Evolutionary conservation across 2,113 vertebrate species (phyloP), one percentile per base, ranked within the genome.

Genomic region (Hyla sarda): DNA sequence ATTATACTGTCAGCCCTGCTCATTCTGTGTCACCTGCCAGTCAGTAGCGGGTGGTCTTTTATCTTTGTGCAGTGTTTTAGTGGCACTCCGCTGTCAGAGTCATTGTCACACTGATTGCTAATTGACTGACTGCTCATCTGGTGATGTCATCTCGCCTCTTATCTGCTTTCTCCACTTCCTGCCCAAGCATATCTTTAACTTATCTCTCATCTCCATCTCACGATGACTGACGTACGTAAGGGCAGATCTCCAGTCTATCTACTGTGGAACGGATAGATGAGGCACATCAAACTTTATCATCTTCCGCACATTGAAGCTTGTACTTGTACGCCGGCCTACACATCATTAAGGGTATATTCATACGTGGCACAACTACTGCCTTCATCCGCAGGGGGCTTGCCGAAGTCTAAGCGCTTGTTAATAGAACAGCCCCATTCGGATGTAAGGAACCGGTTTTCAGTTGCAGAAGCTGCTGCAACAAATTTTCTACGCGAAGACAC

Each of bases 91-190:
- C 75, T 77, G 75, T 79, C 50, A 58, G n/a, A n/a, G 75, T 78
- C 21, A 34, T 78, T 78, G 75, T 78, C 75, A 78, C 32, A 41
- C 30, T 79, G 76, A 79, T 58, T 79, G 76, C 76, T 79, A 79
- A 79, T 79, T 79, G 76, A 79, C 76, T 78, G 76, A 77, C 76
- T 58, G 76, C 76, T 79, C 76, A 21, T 58, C 76, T 37, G n/a
- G 50, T 77, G 75, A 77, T 77, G 75, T 77, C 75, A 77, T 52
- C 25, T 52, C 74, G 52, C 30, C 50, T 54, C 75, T 79, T 79
- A 79, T 79, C 52, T 37, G 19, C 32, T 34, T 56, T 8, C 17
- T 25, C 74, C 21, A 77, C 48, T 77, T 77, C 48, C 50, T 60
- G 32, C 56, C 50, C 23, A 11, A 25, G 54, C 77, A 45, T 34